phyloP scores from a whole-genome alignment of 2,113 vertebrate species.

The Eidolon helvum region DNA sequence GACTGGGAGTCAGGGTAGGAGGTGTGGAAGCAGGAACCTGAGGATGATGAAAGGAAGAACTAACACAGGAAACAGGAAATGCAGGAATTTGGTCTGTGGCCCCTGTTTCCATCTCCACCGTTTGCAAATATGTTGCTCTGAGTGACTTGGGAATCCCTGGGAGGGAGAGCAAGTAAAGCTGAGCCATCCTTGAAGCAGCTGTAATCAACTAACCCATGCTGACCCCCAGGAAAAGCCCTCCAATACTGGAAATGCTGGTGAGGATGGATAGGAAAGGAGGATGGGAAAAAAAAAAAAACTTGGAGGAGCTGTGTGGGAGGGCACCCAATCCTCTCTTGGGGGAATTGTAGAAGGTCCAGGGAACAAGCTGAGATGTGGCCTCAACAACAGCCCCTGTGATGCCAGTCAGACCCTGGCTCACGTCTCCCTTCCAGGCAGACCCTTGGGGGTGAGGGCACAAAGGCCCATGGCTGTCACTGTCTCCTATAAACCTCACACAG shows the following conservation, averaged over 20 bases:
- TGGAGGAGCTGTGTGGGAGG: not conserved
- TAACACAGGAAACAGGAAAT: not conserved
- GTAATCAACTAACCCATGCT: not conserved
- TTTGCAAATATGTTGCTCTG: not conserved
- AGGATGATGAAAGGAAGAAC: not conserved
- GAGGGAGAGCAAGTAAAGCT: not conserved
- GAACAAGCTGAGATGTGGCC: not conserved
- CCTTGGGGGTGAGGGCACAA: not conserved
- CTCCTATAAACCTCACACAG: not conserved
- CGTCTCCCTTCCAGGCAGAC: not conserved
- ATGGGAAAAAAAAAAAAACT: not conserved
- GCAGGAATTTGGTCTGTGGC: not conserved
- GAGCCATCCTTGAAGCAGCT: not conserved
- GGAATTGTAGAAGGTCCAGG: not conserved
- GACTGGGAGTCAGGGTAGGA: not conserved
- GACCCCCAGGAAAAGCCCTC: not conserved
- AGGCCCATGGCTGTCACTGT: not conserved
- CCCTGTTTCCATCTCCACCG: not conserved
- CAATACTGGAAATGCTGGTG: not conserved
- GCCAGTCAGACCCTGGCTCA: not conserved
- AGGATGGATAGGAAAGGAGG: not conserved
- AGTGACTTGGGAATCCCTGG: not conserved
- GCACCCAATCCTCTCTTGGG: not conserved
- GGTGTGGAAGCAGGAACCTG: not conserved
- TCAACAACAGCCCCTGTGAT: not conserved